Base-by-base conservation (phyloP, 2,113 vertebrate species). In the Tenebrosternarchus preto region DNA sequence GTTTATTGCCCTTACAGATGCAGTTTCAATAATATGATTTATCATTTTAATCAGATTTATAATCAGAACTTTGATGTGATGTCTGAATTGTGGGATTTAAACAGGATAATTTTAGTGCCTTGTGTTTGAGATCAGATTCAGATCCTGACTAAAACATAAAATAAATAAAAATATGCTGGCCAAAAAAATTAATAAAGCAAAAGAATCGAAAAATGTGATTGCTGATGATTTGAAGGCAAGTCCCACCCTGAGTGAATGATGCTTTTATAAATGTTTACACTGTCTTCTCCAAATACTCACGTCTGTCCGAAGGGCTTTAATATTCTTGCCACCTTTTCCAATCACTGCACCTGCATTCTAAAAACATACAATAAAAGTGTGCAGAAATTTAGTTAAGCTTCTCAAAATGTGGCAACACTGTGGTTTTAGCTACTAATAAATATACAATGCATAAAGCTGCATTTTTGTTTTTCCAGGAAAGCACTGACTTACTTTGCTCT, bases 291-390 rank as follows among this genome's bases (percentile, higher is more conserved):
- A 60, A 71, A 93, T 94, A 99, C 97, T 98, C 94, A 99, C 97
- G 81, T 99, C 97, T 89, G 97, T 98, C 89, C 97, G 96, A 77
- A 98, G 93, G 29, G 96, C 96, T 92, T 99, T 99, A 93, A 98
- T 99, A 91, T 99, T 99, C 94, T 99, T 99, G 87, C 97, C 97
- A 89, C 96, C 97, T 92, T 99, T 99, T 87, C 97, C 97, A 87
- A 99, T 99, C 86, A 98, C 97, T 86, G 97, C 97, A 78, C 97
- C 97, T 76, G 97, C 97, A 87, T 99, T 98, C 97, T 99, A 89
- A 43, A 78, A 71, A 82, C 74, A 39, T 12, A 85, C 5, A 83
- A 69, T 55, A 0, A 29, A 27, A 64, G 25, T n/a, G 20, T 15
- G 5, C 7, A 64, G 25, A 64, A 9, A 11, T 50, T 11, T 15